These are phyloP conservation scores for Scaptomyza polygonia DNA, from an alignment of 2,888 invertebrate species.

Conservation along the genomic window DNA sequence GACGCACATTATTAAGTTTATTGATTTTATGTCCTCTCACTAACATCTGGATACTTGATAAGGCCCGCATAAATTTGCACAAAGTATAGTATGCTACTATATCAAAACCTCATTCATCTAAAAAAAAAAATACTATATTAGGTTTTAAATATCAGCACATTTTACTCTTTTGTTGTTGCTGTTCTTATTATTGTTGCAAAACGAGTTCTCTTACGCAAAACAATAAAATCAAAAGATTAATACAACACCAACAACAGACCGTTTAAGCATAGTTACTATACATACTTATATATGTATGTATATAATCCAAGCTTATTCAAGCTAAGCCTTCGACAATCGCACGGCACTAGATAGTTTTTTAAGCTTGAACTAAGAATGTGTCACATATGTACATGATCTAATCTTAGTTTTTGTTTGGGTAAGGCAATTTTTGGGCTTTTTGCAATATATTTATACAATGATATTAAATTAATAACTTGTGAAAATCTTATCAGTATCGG, in stretches of 20 bases:
- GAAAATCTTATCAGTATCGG: too few species aligned
- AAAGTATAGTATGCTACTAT: neutral
- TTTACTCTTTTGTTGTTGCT: slow-evolving; percentile 8
- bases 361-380: neutral
- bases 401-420: too few species aligned
- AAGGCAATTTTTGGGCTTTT: too few species aligned
- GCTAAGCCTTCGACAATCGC: neutral
- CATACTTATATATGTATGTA: neutral
- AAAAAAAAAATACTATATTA: slow-evolving; percentile 1
- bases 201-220: slow-evolving; percentile 25
- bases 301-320: too few species aligned
- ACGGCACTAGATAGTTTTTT: too few species aligned
- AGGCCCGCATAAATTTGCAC: neutral
- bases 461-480: too few species aligned
- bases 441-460: too few species aligned
- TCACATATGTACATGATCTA: neutral
- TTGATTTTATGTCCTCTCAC: neutral
- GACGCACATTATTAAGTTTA: neutral
- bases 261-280: neutral
- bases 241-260: neutral
- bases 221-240: slow-evolving; percentile 13
- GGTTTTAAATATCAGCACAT: slow-evolving; percentile 17
- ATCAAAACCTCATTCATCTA: too few species aligned
- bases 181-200: neutral
- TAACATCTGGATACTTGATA: too few species aligned